Evolutionary conservation across 2,797 vertebrate species (phyloP).

Genomic region (Semaprochilodus insignis): DNA sequence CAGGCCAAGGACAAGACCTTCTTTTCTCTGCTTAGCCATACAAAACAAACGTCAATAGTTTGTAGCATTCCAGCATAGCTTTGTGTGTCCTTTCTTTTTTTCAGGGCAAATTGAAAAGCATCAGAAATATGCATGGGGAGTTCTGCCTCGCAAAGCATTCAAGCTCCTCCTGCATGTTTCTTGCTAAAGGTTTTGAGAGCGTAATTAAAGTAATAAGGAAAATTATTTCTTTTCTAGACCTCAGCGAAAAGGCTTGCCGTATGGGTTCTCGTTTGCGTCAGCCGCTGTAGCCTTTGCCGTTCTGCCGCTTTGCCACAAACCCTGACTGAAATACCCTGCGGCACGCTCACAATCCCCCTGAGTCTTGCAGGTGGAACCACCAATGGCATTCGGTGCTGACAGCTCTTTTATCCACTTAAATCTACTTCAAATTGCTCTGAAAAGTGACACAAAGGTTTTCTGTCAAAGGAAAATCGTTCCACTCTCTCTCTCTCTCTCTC

Average conservation of each 20-base stretch:
- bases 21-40: neutral
- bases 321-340: constrained; percentile 5
- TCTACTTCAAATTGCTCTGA: constrained; percentile 40
- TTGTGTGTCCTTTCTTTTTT: neutral
- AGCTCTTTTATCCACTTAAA: constrained; percentile 47
- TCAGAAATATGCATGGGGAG: neutral
- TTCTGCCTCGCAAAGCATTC: neutral
- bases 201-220: constrained; percentile 2
- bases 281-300: neutral
- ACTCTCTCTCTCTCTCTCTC: neutral
- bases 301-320: neutral
- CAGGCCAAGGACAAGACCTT: neutral
- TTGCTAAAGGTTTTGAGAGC: neutral
- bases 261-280: constrained; percentile 19
- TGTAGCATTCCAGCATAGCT: neutral
- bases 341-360: neutral
- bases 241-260: neutral
- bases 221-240: neutral
- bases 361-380: neutral
- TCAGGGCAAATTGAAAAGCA: neutral
- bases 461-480: constrained; percentile 20
- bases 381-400: constrained; percentile 15
- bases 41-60: neutral
- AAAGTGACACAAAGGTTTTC: constrained; percentile 49
- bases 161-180: neutral